Percentiles rank a stretch among this genome's conserved stretches.
Evolutionary conservation across 2,113 vertebrate species (phyloP).

Genomic region (Pollimyrus isidori): DNA sequence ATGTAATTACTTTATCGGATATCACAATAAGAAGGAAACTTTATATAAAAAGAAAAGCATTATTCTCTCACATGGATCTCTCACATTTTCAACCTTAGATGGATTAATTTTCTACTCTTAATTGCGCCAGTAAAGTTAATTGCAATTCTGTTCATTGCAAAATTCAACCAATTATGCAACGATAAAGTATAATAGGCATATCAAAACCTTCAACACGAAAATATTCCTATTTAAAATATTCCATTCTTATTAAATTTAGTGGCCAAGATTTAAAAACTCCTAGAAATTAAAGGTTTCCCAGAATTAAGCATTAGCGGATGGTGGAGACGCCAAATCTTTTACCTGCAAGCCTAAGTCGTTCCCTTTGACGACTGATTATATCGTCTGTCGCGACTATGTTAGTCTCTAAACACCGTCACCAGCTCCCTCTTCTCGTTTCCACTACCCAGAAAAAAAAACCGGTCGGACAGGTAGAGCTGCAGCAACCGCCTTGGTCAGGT

Average conservation of each 20-base stretch:
- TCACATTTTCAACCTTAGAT: background rate
- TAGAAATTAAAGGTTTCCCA: background rate
- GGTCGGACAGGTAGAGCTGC: slow-evolving; percentile 65
- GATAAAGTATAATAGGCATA: background rate
- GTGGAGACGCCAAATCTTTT: background rate
- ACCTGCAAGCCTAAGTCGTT: background rate
- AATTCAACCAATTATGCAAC: background rate
- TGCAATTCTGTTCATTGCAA: background rate
- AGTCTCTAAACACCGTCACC: background rate
- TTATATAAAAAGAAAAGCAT: background rate
- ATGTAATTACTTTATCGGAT: background rate
- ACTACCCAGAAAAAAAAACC: slow-evolving; percentile 59
- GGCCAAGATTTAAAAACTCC: background rate
- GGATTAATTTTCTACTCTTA: background rate
- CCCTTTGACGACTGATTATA: background rate
- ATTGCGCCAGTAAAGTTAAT: background rate
- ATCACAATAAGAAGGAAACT: background rate
- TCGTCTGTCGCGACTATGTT: background rate
- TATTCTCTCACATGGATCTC: background rate
- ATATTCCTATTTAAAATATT: background rate
- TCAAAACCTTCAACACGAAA: background rate
- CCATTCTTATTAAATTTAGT: background rate
- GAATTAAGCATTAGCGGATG: background rate
- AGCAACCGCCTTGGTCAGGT: slow-evolving; percentile 52
- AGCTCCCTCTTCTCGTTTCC: background rate